Percentiles rank a stretch among this genome's conserved stretches.
phyloP scores from a whole-genome alignment of 2,888 invertebrate species.

The Cataglyphis albicans region DNA sequence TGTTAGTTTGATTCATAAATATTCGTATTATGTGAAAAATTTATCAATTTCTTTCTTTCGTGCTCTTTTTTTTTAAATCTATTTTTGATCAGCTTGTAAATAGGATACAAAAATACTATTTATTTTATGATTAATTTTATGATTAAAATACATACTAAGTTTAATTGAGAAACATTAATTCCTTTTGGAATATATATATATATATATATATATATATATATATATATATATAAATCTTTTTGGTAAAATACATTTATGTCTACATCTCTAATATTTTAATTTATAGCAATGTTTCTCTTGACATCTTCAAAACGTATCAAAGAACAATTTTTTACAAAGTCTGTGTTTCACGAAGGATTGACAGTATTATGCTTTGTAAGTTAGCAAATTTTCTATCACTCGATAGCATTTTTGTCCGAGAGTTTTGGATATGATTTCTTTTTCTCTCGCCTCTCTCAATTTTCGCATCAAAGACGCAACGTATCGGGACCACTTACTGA shows the following conservation, averaged over 20 bases:
- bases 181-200: background rate
- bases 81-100: background rate
- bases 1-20: background rate
- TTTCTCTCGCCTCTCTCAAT: background rate
- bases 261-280: background rate
- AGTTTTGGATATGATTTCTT: background rate
- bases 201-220: background rate
- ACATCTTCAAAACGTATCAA: background rate
- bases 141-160: background rate
- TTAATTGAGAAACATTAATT: background rate
- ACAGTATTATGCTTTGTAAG: background rate
- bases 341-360: background rate
- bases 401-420: background rate
- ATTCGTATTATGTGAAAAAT: background rate
- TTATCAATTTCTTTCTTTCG: background rate
- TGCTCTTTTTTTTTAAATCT: background rate
- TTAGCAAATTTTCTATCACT: constrained; percentile 9
- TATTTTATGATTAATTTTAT: background rate
- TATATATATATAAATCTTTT: background rate
- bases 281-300: background rate
- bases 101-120: background rate
- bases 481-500: constrained; percentile 38
- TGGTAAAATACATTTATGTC: background rate
- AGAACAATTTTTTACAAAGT: background rate
- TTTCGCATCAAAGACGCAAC: background rate